Base-by-base conservation (phyloP, 2,888 invertebrate genomes). In the Drosophila infuscata region DNA sequence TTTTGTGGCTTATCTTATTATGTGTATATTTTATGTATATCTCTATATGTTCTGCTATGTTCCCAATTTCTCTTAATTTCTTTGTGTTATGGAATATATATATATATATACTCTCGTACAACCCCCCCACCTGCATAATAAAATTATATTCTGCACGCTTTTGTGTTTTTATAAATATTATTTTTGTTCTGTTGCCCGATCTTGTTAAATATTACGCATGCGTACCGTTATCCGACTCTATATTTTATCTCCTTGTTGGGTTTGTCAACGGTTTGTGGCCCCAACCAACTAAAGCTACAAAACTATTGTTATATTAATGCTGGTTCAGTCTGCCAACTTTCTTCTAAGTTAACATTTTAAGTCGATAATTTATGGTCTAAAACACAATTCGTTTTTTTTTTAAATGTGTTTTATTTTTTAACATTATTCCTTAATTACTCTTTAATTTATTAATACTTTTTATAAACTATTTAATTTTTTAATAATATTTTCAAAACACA, bases 131-230 rank as follows among this genome's bases (percentile, higher is more conserved):
- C 54, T 66, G 73, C 72, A 74, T 62, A 79, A 87, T 79, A 79
- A 87, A 72, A 70, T 53, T 70, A 58, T 61, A 78, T 79, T 68
- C 64, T 80, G 89, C 91, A 91, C 91, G 89, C 91, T 89, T 88
- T 78, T 58, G 73, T 80, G 72, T 80, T 62, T 66, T 38, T 63
- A 63, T 70, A 51, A 53, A 70, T 38, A 25, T 25, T 25, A 25
- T 43, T 66, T 58, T 12, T 46, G 25, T 25, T 46, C 25, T 46
- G 20, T 25, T 46, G 15, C 15, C 8, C 46, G 20, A 15, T 46
- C 20, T 25, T 67, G 65, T 51, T 54, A 46, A 49, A 64, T 74
- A 48, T 77, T 75, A 70, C 68, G 81, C 81, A 82, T 80, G 80
- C 66, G 73, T 73, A 69, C 60, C 51, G 43, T 52, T 62, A 53